phyloP scores from a whole-genome alignment of 2,888 invertebrate genomes.

The Galerucella pusilla region DNA sequence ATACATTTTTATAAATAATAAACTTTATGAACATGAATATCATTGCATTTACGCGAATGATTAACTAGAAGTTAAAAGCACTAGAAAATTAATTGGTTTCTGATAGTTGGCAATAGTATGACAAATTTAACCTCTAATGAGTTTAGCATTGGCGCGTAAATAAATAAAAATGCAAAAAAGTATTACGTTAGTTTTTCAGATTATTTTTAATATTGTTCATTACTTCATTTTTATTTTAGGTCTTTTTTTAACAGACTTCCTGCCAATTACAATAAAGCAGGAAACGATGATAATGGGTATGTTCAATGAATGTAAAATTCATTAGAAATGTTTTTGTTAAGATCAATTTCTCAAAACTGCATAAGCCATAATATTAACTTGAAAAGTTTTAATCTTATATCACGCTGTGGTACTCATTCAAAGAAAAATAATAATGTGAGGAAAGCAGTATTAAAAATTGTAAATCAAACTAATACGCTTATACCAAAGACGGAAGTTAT shows the following conservation, averaged over 20 bases:
- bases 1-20: no score
- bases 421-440: not conserved
- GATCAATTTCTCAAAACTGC: constrained; percentile 9
- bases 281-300: constrained; percentile 41
- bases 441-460: not conserved
- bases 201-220: constrained; percentile 34
- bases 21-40: no score
- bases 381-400: not conserved
- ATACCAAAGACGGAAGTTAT: not conserved
- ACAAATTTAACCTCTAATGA: not conserved
- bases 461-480: not conserved
- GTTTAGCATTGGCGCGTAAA: constrained; percentile 14
- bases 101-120: not conserved
- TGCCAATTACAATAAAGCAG: constrained; percentile 28
- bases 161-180: constrained; percentile 32
- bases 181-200: constrained; percentile 55
- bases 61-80: not conserved
- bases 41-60: not conserved
- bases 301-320: constrained; percentile 29
- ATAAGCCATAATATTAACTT: constrained; percentile 21
- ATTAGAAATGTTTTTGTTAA: constrained; percentile 29
- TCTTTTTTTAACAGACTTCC: constrained; percentile 42
- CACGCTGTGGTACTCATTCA: not conserved
- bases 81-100: not conserved
- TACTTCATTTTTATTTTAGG: constrained; percentile 36